Evolutionary conservation across 2,797 vertebrate species (phyloP).

Genomic region (Galaxias olidus): DNA sequence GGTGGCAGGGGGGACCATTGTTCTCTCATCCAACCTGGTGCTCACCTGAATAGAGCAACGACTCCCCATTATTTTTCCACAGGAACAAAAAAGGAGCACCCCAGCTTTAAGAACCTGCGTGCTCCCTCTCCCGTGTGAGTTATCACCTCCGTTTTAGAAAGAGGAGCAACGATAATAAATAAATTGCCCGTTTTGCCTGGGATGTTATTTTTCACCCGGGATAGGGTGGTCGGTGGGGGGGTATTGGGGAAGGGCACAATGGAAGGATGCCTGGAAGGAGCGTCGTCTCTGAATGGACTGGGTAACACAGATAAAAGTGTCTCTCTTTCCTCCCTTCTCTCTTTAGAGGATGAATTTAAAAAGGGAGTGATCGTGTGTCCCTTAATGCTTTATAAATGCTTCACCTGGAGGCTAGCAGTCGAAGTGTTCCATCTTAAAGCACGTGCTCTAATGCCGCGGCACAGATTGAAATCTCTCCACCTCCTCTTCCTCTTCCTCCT

Average conservation of each 20-base stretch:
- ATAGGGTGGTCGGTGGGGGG: conserved; percentile 1
- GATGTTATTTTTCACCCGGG: conserved; percentile 20
- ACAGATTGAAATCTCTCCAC: not conserved
- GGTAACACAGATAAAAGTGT: not conserved
- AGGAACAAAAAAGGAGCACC: conserved; percentile 26
- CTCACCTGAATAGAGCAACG: not conserved
- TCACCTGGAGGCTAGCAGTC: not conserved
- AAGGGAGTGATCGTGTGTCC: not conserved
- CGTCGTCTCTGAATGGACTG: not conserved
- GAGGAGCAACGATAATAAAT: conserved; percentile 55
- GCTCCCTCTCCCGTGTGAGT: conserved; percentile 45
- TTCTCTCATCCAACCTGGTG: conserved; percentile 1
- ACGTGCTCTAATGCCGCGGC: conserved; percentile 2
- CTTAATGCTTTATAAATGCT: conserved; percentile 26
- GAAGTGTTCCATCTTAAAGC: not conserved
- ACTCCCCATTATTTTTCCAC: conserved; percentile 11
- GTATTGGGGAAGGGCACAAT: too few species aligned
- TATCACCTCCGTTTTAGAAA: conserved; percentile 55
- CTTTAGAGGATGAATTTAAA: not conserved
- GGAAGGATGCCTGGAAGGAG: not conserved
- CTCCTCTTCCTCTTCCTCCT: not conserved
- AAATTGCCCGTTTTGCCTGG: conserved; percentile 51
- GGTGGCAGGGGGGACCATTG: not conserved
- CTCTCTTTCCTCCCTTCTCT: not conserved
- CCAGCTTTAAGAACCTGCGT: conserved; percentile 5